Percentiles rank a stretch among this genome's conserved stretches.
phyloP scores from a whole-genome alignment of 2,888 invertebrate species.

The Aspidiotus destructor region DNA sequence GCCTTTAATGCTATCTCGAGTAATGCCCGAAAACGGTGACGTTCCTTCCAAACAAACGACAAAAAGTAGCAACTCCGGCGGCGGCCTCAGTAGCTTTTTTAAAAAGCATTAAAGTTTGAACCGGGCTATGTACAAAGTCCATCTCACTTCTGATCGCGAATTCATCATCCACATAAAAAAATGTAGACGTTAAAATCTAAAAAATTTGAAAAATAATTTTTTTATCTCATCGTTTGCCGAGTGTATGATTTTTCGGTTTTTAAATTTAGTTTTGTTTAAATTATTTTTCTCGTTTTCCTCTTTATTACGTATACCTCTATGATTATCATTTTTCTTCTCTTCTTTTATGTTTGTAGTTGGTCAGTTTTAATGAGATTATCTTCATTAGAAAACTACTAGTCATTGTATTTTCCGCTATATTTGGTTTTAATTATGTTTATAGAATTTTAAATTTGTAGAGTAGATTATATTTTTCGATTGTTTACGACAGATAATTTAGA shows the following conservation, averaged over 20 bases:
- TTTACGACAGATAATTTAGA: too few relatives aligned
- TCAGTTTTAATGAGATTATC: too few relatives aligned
- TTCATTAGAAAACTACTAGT: too few relatives aligned
- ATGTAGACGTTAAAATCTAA: background rate
- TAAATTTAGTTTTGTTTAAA: background rate
- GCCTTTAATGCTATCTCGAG: slow-evolving; percentile 55
- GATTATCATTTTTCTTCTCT: too few relatives aligned
- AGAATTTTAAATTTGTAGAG: too few relatives aligned
- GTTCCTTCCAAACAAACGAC: slow-evolving; percentile 15
- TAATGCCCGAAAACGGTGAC: slow-evolving; percentile 29
- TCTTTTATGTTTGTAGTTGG: too few relatives aligned
- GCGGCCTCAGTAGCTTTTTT: slow-evolving; percentile 25
- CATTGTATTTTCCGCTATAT: too few relatives aligned
- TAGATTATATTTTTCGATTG: too few relatives aligned
- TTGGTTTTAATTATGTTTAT: too few relatives aligned
- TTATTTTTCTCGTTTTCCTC: background rate
- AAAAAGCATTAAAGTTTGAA: slow-evolving; percentile 25
- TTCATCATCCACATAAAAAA: background rate
- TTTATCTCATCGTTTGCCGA: background rate
- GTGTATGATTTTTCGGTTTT: background rate
- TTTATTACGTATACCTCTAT: background rate
- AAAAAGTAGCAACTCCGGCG: slow-evolving; percentile 22
- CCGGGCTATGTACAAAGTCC: background rate
- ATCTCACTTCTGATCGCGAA: background rate
- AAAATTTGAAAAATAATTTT: too few relatives aligned